Conservation (phyloP, 2,888 invertebrate species). For the Ennomos erosarius region DNA sequence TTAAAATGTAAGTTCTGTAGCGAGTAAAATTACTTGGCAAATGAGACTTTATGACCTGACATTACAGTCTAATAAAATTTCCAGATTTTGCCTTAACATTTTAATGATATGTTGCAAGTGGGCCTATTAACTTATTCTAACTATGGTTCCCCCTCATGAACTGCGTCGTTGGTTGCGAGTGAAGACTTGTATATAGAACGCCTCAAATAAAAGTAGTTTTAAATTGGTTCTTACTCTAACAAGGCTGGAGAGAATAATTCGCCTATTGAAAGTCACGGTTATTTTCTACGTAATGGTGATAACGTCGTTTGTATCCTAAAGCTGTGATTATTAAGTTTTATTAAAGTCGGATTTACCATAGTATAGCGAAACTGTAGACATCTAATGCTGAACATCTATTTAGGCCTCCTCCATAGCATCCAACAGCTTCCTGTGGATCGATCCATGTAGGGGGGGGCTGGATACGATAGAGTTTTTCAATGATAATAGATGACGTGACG, state of each 20-base stretch:
- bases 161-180: slow-evolving; percentile 24
- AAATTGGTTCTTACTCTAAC: slow-evolving; percentile 36
- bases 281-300: slow-evolving; percentile 4
- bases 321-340: slow-evolving; percentile 9
- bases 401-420: no score
- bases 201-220: slow-evolving; percentile 37
- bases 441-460: no score
- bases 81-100: no score
- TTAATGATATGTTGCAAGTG: not conserved
- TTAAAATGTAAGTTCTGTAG: no score
- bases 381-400: no score
- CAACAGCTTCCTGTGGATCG: no score
- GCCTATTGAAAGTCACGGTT: slow-evolving; percentile 19
- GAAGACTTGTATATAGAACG: slow-evolving; percentile 34
- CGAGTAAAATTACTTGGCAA: no score
- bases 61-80: no score
- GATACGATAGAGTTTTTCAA: no score
- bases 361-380: no score
- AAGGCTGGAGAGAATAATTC: slow-evolving; percentile 26
- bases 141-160: slow-evolving; percentile 4
- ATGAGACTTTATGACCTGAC: no score
- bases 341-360: slow-evolving; percentile 8
- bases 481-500: no score
- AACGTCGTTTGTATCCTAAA: slow-evolving; percentile 19
- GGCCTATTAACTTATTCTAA: not conserved